phyloP scores from a whole-genome alignment of 2,888 invertebrate genomes.

The Byasa hedistus region DNA sequence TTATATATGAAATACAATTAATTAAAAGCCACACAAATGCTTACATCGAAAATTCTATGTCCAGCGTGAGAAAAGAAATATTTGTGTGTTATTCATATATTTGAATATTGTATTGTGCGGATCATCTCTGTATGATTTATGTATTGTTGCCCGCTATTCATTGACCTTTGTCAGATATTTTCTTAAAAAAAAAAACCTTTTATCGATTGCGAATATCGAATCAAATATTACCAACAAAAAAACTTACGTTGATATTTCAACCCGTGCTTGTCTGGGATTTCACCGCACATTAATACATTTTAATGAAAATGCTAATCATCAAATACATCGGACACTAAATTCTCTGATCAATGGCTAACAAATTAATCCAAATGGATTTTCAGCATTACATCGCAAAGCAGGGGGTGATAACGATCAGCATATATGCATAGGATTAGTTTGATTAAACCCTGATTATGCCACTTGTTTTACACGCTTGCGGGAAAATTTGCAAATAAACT shows the following conservation, averaged over 20 bases:
- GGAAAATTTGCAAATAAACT: neutral
- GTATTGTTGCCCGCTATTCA: neutral
- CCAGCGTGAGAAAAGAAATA: neutral
- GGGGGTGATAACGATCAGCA: slow-evolving; percentile 5
- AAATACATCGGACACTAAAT: neutral
- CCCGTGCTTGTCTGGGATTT: neutral
- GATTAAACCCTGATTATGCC: slow-evolving; percentile 8
- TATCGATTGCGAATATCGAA: neutral
- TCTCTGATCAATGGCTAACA: slow-evolving; percentile 9
- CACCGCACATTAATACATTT: neutral
- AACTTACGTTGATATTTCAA: neutral
- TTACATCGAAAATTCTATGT: neutral
- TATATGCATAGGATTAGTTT: slow-evolving; percentile 9
- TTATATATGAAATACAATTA: too few relatives aligned
- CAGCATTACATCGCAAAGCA: slow-evolving; percentile 2
- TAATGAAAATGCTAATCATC: neutral
- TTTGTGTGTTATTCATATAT: neutral
- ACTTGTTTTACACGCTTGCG: neutral
- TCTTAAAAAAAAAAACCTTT: neutral
- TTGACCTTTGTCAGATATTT: neutral
- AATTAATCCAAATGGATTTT: slow-evolving; percentile 14
- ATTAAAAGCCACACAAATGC: too few relatives aligned
- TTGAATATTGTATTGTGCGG: neutral
- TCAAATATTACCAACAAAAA: neutral
- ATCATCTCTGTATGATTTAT: neutral